Base-by-base conservation (phyloP, 2,888 invertebrate genomes). In the Xestia ashworthii region DNA sequence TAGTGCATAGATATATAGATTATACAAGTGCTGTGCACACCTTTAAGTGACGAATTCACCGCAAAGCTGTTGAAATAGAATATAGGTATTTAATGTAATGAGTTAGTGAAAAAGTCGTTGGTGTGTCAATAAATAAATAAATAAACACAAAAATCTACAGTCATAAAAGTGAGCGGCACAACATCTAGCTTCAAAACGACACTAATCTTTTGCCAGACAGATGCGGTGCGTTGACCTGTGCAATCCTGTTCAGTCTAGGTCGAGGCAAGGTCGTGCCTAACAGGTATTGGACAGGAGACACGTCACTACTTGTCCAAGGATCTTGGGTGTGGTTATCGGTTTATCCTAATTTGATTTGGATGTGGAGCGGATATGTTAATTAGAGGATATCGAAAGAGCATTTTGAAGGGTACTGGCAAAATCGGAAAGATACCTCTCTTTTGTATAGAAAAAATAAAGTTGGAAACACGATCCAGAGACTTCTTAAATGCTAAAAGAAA, bases 181-280 rank as follows among this genome's bases (percentile, higher is more conserved):
- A 77, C 53, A 80, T 78, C 83, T 83, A 83, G 80, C 50, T 79
- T 41, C 25, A 55, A 80, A 82, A 81, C 75, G 71, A 78, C 81
- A 78, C 66, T 71, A 76, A 83, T 81, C 78, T 78, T 77, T 79
- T 67, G 41, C 50, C 86, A 86, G 85, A 89, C 84, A 76, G 78
- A 82, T 83, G 81, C 78, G 77, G 92, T 87, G 84, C 93, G 83
- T 88, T 91, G 93, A 93, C 91, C 93, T 80, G 82, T 74, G 62
- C 72, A 79, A 85, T 83, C 90, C 87, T 81, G 89, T 87, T 86
- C 83, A 84, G 89, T 87, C 92, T 92, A 93, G 93, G 93, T 93
- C 93, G 91, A 75, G 55, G 83, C 93, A 94, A 94, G 94, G 94
- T 93, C 93, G 92, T 75, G 64, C 68, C 73, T 79, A 87, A 85